Conservation (phyloP, 2,888 invertebrate species). For the Mellilla xanthometata region DNA sequence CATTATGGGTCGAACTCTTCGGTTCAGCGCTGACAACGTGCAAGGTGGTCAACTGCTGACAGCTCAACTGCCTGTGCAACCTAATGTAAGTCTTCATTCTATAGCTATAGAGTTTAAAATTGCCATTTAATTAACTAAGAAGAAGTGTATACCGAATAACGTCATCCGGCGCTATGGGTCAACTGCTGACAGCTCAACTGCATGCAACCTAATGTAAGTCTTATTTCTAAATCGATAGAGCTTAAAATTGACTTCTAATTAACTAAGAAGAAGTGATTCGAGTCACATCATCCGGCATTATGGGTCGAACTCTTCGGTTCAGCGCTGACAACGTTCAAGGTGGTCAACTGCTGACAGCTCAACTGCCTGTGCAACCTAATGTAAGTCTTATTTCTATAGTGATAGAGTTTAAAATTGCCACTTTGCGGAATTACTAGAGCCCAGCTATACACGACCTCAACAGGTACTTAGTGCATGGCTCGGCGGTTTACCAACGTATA, state of each 20-base stretch:
- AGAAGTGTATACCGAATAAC: conserved; percentile 79
- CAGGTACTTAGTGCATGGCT: too few species aligned
- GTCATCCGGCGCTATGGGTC: conserved; percentile 84
- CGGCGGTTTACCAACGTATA: too few species aligned
- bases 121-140: too few species aligned
- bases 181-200: too few species aligned
- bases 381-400: conserved; percentile 49
- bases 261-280: conserved; percentile 78
- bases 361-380: conserved; percentile 83
- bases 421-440: background rate
- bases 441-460: too few species aligned
- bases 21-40: conserved; percentile 80
- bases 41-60: conserved; percentile 78
- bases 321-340: conserved; percentile 81
- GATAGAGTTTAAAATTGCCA: background rate
- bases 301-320: conserved; percentile 80
- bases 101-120: too few species aligned
- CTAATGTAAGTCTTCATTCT: background rate
- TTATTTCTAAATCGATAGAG: too few species aligned
- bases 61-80: conserved; percentile 82
- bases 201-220: conserved; percentile 20
- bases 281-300: conserved; percentile 86
- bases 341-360: conserved; percentile 74
- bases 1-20: conserved; percentile 81
- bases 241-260: too few species aligned